Evolutionary conservation across 2,888 invertebrate genomes (phyloP).

Genomic region (Machimus rusticus): DNA sequence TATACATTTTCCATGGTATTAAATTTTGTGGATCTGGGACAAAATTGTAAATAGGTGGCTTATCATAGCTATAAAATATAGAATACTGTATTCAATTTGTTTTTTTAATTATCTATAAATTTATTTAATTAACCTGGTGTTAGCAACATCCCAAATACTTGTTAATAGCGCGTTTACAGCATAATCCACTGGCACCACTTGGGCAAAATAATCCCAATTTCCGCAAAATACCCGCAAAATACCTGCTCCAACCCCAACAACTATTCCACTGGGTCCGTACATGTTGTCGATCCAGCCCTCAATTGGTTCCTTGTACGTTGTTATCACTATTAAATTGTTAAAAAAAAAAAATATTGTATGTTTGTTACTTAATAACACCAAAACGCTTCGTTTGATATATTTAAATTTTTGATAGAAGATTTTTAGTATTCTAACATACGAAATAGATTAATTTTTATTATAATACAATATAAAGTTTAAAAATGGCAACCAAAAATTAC

Average conservation of each 20-base stretch:
- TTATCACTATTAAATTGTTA: conserved; percentile 59
- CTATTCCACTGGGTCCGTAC: conserved; percentile 67
- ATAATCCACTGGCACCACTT: conserved; percentile 64
- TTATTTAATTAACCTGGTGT: conserved; percentile 55
- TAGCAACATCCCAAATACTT: conserved; percentile 62
- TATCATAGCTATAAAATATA: conserved; percentile 50
- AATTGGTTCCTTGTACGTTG: conserved; percentile 65
- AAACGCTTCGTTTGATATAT: too few species aligned
- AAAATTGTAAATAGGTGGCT: conserved; percentile 80
- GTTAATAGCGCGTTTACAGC: conserved; percentile 63
- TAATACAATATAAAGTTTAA: too few species aligned
- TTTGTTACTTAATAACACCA: not conserved
- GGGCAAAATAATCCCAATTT: conserved; percentile 56
- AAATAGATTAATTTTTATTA: too few species aligned
- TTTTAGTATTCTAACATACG: too few species aligned
- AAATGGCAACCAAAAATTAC: conserved; percentile 44
- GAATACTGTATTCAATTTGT: too few species aligned
- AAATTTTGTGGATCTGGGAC: conserved; percentile 82
- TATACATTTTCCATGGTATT: conserved; percentile 80
- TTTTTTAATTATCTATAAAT: too few species aligned
- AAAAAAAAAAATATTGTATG: not conserved
- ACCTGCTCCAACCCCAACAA: conserved; percentile 67
- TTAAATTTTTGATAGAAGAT: too few species aligned
- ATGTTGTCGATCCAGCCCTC: conserved; percentile 76
- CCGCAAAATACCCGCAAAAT: conserved; percentile 63